Evolutionary conservation across 2,113 vertebrate genomes (phyloP), one percentile per base, ranked within the genome.

Genomic region (Egretta garzetta): DNA sequence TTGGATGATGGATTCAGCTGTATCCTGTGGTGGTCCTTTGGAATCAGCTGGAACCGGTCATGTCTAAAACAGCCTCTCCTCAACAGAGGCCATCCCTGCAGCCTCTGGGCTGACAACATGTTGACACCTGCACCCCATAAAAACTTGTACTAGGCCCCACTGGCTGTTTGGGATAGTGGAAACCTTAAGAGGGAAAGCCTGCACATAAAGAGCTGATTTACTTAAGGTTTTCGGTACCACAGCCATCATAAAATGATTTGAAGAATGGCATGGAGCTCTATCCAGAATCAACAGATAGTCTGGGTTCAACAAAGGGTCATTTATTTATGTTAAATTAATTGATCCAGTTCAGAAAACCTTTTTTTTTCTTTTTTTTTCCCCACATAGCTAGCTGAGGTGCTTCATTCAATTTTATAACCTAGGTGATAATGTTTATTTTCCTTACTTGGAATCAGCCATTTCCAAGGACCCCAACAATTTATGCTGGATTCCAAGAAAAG

Each of bases 91-190:
- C 41, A 58, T 10, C 13, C 32, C 27, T 86, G 24, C 15, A 86
- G 3, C 3, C 5, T 17, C 4, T 5, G 9, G 10, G 2, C 5
- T 80, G 16, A n/a, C 7, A 86, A 20, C 8, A 17, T 8, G 2
- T 19, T 59, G 10, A 80, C 43, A 66, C 8, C n/a, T 62, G 7
- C 18, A 79, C 3, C 6, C 20, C 41, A 4, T 27, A 12, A 4
- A 90, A 70, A 33, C 16, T 63, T n/a, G 2, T n/a, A 52, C 12
- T 32, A 22, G 50, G 19, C 18, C 22, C 14, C 16, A 47, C 11
- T 2, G 4, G 30, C 8, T 49, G 3, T 71, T 8, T 63, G 20
- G 10, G 6, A 27, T 4, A 53, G 10, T 30, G 8, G 28, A 72
- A 50, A 59, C 4, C 52, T 53, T 81, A 62, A 49, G 89, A 73